A percentile compares a stretch with the other conserved stretches of the same genome.
Conservation (phyloP, 2,797 vertebrate genomes). For the Myotis vivesi region DNA sequence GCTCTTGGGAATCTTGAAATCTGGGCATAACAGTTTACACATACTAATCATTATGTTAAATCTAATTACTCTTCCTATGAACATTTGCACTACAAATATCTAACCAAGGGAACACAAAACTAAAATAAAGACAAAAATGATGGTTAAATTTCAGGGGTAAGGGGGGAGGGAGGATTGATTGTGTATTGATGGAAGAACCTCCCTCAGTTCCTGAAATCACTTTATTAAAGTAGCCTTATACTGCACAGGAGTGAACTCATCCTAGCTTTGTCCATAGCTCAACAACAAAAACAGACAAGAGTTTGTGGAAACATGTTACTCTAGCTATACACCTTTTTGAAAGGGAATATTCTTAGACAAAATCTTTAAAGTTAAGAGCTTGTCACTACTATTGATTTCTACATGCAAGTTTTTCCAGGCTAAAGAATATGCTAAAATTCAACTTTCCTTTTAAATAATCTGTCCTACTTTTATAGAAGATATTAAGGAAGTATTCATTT, state of each 20-base stretch:
- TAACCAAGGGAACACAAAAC: not conserved
- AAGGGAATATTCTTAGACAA: not conserved
- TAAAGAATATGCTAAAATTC: not conserved
- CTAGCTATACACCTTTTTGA: not conserved
- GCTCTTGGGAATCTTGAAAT: too few relatives aligned
- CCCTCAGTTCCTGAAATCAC: not conserved
- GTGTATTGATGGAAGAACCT: not conserved
- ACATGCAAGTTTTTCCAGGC: not conserved
- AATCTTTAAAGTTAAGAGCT: not conserved
- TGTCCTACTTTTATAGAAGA: slow-evolving; percentile 10
- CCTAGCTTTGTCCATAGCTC: not conserved
- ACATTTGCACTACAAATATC: not conserved
- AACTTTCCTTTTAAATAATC: not conserved
- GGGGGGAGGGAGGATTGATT: accelerated
- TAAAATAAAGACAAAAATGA: not conserved
- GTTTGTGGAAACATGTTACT: not conserved
- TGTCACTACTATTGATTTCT: not conserved
- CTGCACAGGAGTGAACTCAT: not conserved
- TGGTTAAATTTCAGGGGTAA: not conserved
- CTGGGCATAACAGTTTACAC: too few relatives aligned
- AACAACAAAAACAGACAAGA: not conserved
- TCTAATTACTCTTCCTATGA: not conserved
- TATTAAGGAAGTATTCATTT: not conserved
- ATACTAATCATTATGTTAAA: not conserved
- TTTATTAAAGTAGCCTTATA: not conserved